A percentile compares a stretch with the other conserved stretches of the same genome.
Evolutionary conservation across 2,888 invertebrate species (phyloP).

Genomic region (Phania funesta): DNA sequence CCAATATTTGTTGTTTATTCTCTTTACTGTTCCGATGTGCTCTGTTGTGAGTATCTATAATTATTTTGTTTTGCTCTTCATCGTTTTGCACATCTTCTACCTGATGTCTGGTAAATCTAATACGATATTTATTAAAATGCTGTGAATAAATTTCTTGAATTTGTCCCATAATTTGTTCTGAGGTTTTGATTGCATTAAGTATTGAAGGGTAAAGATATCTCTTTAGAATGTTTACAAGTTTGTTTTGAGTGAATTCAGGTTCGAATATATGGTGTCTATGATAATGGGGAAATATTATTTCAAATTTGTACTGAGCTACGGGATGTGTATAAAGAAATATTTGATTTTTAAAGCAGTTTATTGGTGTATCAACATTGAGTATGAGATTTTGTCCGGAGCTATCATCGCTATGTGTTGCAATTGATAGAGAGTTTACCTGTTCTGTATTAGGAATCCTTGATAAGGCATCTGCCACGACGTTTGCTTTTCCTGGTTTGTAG

Average conservation of each 20-base stretch:
- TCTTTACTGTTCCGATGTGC: no score
- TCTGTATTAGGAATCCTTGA: conserved; percentile 1
- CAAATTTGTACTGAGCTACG: not conserved
- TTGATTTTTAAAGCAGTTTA: not conserved
- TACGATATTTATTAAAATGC: not conserved
- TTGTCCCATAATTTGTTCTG: not conserved
- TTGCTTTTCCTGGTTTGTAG: conserved; percentile 38
- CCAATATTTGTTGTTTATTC: no score
- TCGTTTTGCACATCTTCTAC: no score
- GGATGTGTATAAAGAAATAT: not conserved
- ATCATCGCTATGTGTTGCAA: not conserved
- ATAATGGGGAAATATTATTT: not conserved
- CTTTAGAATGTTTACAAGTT: not conserved
- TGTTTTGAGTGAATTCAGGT: not conserved
- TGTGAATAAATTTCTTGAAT: not conserved
- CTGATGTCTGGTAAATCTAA: no score
- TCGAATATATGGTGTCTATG: not conserved
- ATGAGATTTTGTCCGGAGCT: not conserved
- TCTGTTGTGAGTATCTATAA: no score
- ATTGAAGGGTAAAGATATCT: no score
- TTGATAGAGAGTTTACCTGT: not conserved
- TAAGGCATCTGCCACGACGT: conserved; percentile 52
- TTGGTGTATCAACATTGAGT: not conserved
- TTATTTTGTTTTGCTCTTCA: no score
- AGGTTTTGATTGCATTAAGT: not conserved